phyloP scores from a whole-genome alignment of 2,888 invertebrate genomes.

The Drosophila anceps region DNA sequence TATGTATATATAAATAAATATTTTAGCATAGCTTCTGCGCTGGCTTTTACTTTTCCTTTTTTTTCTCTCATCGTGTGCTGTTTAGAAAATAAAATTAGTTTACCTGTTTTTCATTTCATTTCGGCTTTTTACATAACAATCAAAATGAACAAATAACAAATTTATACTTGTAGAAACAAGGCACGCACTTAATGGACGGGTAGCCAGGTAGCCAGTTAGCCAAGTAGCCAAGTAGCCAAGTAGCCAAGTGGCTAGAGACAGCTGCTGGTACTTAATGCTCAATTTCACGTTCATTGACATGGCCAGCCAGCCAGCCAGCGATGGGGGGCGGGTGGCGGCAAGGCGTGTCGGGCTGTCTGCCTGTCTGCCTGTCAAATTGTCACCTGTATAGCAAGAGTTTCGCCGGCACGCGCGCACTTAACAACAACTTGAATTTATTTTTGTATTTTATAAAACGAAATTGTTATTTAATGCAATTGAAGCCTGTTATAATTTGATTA shows the following conservation, averaged over 20 bases:
- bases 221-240: conserved; percentile 13
- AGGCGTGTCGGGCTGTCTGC: conserved; percentile 26
- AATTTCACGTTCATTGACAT: conserved; percentile 14
- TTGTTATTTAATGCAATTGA: conserved; percentile 76
- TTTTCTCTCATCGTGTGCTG: conserved; percentile 28
- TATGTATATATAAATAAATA: conserved; percentile 28
- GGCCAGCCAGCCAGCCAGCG: not conserved
- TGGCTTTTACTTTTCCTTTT: conserved; percentile 74
- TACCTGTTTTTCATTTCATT: conserved; percentile 46
- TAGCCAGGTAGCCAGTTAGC: conserved; percentile 15
- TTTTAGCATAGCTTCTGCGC: conserved; percentile 57
- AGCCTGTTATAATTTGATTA: conserved; percentile 77
- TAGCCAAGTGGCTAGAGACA: not conserved
- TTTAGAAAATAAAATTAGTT: conserved; percentile 76
- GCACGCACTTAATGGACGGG: conserved; percentile 57
- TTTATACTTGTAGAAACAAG: conserved; percentile 44
- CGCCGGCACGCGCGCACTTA: conserved; percentile 73
- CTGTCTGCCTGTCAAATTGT: conserved; percentile 43
- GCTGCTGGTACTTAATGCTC: conserved; percentile 14
- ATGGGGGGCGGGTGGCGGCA: not conserved
- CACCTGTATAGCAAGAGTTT: conserved; percentile 46
- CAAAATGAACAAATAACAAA: conserved; percentile 51
- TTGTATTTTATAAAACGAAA: conserved; percentile 21
- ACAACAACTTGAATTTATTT: conserved; percentile 39
- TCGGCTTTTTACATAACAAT: conserved; percentile 66